A percentile compares a stretch with the other conserved stretches of the same genome.
Conservation (phyloP, 2,797 vertebrate species). For the Sebastiscus albofasciatus region DNA sequence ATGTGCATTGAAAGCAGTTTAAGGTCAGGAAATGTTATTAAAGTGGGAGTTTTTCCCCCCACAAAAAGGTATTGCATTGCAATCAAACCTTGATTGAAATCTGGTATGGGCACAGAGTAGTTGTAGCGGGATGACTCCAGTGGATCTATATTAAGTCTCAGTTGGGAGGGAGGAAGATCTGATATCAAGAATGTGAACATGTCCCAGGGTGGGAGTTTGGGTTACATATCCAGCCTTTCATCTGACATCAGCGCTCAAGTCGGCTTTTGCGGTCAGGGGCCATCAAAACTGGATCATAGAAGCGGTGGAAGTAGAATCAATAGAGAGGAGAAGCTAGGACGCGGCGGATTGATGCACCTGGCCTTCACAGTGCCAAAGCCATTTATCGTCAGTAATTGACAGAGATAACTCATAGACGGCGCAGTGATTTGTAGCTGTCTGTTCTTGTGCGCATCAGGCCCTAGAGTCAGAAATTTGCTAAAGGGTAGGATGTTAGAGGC, state of each 20-base stretch:
- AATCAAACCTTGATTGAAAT: conserved; percentile 66
- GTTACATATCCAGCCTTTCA: conserved; percentile 77
- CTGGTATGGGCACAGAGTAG: conserved; percentile 44
- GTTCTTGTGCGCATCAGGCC: conserved; percentile 46
- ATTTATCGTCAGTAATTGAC: conserved; percentile 80
- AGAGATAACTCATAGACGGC: conserved; percentile 69
- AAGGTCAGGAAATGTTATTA: conserved; percentile 53
- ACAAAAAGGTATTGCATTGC: conserved; percentile 59
- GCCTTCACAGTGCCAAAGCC: conserved; percentile 70
- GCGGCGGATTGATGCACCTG: conserved; percentile 71
- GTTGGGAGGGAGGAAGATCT: conserved; percentile 54
- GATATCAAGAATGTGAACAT: conserved; percentile 72
- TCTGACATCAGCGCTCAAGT: conserved; percentile 76
- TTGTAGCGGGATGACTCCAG: conserved; percentile 56
- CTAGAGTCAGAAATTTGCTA: conserved; percentile 46
- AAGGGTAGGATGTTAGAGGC: conserved; percentile 39
- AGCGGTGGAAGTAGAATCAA: conserved; percentile 68
- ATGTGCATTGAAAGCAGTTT: conserved; percentile 38
- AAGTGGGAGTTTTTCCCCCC: conserved; percentile 21
- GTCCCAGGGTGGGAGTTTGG: conserved; percentile 70
- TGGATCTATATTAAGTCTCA: conserved; percentile 74
- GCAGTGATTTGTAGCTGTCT: conserved; percentile 70
- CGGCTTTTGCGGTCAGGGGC: conserved; percentile 70
- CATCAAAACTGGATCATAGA: conserved; percentile 69
- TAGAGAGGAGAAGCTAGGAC: conserved; percentile 61